Conservation (phyloP, 2,888 invertebrate species). For the Acronicta psi region DNA sequence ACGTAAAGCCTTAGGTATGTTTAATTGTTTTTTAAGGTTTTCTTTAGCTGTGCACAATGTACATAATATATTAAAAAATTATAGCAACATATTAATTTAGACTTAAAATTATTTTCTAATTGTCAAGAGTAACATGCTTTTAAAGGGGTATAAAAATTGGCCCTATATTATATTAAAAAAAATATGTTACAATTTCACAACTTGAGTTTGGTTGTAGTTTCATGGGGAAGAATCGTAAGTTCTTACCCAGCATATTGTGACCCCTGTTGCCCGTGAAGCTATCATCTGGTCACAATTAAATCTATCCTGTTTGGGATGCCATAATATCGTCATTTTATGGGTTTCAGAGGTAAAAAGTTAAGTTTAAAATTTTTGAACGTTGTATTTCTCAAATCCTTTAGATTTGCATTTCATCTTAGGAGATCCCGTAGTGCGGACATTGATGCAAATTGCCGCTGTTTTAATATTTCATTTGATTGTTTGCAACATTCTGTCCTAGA, state of each 20-base stretch:
- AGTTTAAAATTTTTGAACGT: no score
- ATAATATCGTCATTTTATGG: not conserved
- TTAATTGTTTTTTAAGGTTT: no score
- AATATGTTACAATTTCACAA: not conserved
- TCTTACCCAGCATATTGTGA: not conserved
- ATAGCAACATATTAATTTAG: no score
- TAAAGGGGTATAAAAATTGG: no score
- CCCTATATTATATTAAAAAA: no score
- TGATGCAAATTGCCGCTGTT: no score
- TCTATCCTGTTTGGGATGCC: not conserved
- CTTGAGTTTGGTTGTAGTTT: not conserved
- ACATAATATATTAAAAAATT: not conserved
- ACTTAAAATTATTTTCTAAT: no score
- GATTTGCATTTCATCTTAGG: not conserved
- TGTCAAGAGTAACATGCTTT: no score
- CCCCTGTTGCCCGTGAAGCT: not conserved
- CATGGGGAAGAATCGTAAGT: conserved; percentile 3
- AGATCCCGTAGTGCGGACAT: no score
- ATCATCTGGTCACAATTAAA: not conserved
- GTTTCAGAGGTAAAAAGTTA: not conserved
- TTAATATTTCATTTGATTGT: not conserved
- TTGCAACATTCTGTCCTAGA: conserved; percentile 4
- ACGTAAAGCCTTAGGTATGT: conserved; percentile 44
- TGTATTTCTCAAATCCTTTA: no score
- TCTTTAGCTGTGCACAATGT: conserved; percentile 1